These are phyloP conservation scores for Pterocles orientalis DNA, from an alignment of 2,113 vertebrate genomes.

Conservation along the genomic window DNA sequence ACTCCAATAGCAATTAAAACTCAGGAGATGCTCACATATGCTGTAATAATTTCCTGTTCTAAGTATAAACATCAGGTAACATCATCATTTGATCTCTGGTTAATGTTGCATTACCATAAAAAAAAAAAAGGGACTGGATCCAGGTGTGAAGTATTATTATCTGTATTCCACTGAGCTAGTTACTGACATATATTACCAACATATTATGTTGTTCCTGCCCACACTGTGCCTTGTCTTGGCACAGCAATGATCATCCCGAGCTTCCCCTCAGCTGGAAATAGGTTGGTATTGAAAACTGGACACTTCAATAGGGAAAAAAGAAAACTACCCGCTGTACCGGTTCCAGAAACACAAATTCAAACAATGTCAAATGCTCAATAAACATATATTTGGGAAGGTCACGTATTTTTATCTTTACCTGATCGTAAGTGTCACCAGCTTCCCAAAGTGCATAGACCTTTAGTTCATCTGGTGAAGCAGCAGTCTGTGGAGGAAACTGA, in stretches of 20 bases:
- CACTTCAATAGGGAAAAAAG: background rate
- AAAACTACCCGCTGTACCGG: background rate
- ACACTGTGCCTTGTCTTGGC: background rate
- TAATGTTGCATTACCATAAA: background rate
- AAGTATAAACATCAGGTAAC: background rate
- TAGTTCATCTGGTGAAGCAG: slow-evolving; percentile 90
- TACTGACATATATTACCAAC: background rate
- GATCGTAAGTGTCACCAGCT: slow-evolving; percentile 89
- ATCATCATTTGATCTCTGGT: background rate
- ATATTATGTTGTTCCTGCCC: background rate
- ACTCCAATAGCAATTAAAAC: background rate
- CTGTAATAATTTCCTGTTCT: background rate
- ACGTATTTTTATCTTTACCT: slow-evolving; percentile 77
- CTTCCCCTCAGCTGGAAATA: background rate
- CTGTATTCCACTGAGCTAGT: background rate
- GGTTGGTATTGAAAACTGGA: background rate
- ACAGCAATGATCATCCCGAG: background rate
- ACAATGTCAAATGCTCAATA: background rate
- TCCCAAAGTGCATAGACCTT: slow-evolving; percentile 98
- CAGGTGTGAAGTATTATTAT: background rate
- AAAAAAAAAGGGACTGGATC: background rate
- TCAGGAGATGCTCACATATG: background rate
- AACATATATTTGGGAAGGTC: background rate
- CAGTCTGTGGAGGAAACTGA: slow-evolving; percentile 95
- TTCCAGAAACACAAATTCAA: background rate